A percentile compares a stretch with the other conserved stretches of the same genome.
These are phyloP conservation scores for Drosophila mauritiana DNA, from an alignment of 1,140 invertebrate genomes.

Conservation along the genomic window DNA sequence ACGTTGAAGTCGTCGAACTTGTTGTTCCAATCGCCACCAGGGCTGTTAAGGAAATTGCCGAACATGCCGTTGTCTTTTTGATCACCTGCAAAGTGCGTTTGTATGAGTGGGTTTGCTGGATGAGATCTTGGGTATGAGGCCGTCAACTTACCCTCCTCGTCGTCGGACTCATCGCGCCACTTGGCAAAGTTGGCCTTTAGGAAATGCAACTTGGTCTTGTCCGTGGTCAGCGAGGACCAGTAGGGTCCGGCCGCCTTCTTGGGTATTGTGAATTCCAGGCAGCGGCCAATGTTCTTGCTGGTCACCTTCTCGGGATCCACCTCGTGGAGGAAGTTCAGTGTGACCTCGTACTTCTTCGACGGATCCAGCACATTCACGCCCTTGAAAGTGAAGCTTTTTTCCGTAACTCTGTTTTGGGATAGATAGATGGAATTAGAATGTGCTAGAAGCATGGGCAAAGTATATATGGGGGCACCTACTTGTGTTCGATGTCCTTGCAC, in stretches of 20 bases:
- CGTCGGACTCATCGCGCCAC: slow-evolving; percentile 97
- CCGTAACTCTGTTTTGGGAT: slow-evolving; percentile 87
- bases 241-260: slow-evolving; percentile 87
- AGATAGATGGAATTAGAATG: background rate
- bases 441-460: background rate
- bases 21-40: slow-evolving; percentile 71
- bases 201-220: slow-evolving; percentile 96
- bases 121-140: too few relatives aligned
- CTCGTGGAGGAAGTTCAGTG: slow-evolving; percentile 92
- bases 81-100: slow-evolving; percentile 12
- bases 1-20: slow-evolving; percentile 79
- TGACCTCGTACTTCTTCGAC: slow-evolving; percentile 93
- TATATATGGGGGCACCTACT: slow-evolving; percentile 83
- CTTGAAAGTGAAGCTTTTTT: slow-evolving; percentile 92
- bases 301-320: slow-evolving; percentile 92
- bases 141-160: slow-evolving; percentile 81
- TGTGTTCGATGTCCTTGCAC: slow-evolving; percentile 93
- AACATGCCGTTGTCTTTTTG: slow-evolving; percentile 68
- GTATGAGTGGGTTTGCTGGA: background rate
- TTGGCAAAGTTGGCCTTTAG: slow-evolving; percentile 98
- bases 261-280: slow-evolving; percentile 91
- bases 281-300: slow-evolving; percentile 89
- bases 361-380: slow-evolving; percentile 92
- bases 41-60: slow-evolving; percentile 53
- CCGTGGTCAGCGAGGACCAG: slow-evolving; percentile 95